phyloP scores from a whole-genome alignment of 2,888 invertebrate species.

The Noctua janthe region DNA sequence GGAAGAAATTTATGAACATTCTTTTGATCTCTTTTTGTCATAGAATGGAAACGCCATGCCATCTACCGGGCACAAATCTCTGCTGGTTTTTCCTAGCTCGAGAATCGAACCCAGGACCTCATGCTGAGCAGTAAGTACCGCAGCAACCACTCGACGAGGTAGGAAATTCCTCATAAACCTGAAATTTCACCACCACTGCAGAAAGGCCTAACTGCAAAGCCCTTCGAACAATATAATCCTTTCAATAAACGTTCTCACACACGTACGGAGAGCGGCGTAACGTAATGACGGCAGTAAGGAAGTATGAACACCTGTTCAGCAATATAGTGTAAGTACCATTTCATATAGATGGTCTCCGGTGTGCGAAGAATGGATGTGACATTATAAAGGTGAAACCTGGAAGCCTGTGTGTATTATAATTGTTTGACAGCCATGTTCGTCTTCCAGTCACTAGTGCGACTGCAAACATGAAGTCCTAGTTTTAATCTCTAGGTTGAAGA shows the following conservation, averaged over 20 bases:
- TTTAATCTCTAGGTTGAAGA: not conserved
- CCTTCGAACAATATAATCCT: constrained; percentile 29
- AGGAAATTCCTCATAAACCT: not conserved
- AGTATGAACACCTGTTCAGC: constrained; percentile 76
- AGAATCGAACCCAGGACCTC: not conserved
- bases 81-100: not conserved
- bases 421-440: not conserved
- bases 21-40: not conserved
- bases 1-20: not conserved
- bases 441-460: not conserved
- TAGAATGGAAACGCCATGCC: not conserved
- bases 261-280: constrained; percentile 36
- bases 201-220: not conserved
- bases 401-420: not conserved
- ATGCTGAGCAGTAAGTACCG: not conserved
- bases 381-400: not conserved
- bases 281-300: constrained; percentile 75
- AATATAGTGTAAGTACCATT: constrained; percentile 74
- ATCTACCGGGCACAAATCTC: not conserved
- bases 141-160: not conserved
- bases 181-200: not conserved
- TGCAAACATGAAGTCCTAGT: not conserved
- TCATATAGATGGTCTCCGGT: constrained; percentile 26
- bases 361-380: constrained; percentile 47
- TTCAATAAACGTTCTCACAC: constrained; percentile 53